Evolutionary conservation across 2,888 invertebrate species (phyloP).

Genomic region (Venustoraphidia nigricollis): DNA sequence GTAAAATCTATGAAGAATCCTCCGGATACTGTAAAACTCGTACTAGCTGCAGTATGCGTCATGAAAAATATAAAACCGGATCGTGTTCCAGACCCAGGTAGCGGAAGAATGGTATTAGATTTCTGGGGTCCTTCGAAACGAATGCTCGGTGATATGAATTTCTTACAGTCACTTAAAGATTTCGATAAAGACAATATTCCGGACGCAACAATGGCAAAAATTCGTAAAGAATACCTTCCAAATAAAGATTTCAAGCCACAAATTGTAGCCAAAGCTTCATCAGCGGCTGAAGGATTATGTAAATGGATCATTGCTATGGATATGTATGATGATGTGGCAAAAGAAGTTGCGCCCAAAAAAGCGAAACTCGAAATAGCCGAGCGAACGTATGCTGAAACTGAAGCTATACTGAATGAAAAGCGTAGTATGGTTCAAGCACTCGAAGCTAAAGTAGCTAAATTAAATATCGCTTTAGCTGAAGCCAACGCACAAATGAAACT

Average conservation of each 20-base stretch:
- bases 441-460: constrained; percentile 57
- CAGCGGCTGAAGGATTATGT: constrained; percentile 86
- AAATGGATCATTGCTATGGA: constrained; percentile 87
- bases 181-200: constrained; percentile 80
- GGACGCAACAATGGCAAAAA: constrained; percentile 51
- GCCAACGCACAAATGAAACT: constrained; percentile 50
- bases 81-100: constrained; percentile 53
- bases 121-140: constrained; percentile 79
- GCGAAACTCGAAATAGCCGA: constrained; percentile 68
- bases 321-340: constrained; percentile 71
- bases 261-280: constrained; percentile 74
- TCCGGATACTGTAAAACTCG: constrained; percentile 64
- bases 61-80: constrained; percentile 69
- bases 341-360: constrained; percentile 74
- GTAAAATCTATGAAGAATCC: constrained; percentile 85
- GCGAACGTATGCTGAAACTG: constrained; percentile 62
- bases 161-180: constrained; percentile 55
- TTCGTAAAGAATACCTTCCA: constrained; percentile 57
- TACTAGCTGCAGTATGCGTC: constrained; percentile 83
- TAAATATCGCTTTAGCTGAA: constrained; percentile 51
- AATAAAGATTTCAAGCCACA: constrained; percentile 66
- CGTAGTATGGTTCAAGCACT: constrained; percentile 59
- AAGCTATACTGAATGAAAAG: constrained; percentile 74
- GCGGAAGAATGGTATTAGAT: constrained; percentile 54
- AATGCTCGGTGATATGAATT: constrained; percentile 65